Conservation (phyloP, 2,113 vertebrate genomes). For the Zosterops japonicus region DNA sequence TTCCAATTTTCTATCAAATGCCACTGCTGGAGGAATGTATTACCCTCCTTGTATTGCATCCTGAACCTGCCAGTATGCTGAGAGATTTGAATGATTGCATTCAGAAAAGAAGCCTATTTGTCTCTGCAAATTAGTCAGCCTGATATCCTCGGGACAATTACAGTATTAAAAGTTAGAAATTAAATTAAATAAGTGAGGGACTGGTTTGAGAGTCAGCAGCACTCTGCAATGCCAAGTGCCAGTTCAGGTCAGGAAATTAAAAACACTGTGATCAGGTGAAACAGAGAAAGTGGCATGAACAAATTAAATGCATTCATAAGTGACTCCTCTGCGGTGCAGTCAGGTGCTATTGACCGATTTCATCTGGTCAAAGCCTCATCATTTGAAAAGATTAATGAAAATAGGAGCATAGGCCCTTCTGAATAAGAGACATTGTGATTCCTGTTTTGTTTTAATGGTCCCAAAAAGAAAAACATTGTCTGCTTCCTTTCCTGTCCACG, state of each 20-base stretch:
- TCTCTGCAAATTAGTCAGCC: neutral
- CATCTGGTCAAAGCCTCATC: neutral
- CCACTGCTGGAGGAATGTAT: neutral
- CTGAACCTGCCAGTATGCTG: neutral
- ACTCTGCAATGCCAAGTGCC: neutral
- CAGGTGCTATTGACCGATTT: neutral
- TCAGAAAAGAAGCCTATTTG: neutral
- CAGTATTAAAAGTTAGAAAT: neutral
- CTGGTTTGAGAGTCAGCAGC: neutral
- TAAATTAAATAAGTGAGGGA: neutral
- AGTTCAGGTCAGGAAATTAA: slow-evolving; percentile 5
- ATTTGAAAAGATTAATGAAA: neutral
- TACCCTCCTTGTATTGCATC: neutral
- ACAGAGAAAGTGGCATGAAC: neutral
- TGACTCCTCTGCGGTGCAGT: neutral
- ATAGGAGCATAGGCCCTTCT: neutral
- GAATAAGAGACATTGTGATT: neutral
- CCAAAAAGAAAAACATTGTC: neutral
- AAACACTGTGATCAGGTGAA: neutral
- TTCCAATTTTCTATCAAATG: neutral
- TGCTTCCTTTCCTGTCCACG: neutral
- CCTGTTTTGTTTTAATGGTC: neutral
- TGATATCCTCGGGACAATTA: neutral
- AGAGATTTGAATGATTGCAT: neutral
- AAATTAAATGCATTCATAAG: neutral